Evolutionary conservation across 2,888 invertebrate genomes (phyloP), one percentile per base, ranked within the genome.

Genomic region (Ormyrus rosae): DNA sequence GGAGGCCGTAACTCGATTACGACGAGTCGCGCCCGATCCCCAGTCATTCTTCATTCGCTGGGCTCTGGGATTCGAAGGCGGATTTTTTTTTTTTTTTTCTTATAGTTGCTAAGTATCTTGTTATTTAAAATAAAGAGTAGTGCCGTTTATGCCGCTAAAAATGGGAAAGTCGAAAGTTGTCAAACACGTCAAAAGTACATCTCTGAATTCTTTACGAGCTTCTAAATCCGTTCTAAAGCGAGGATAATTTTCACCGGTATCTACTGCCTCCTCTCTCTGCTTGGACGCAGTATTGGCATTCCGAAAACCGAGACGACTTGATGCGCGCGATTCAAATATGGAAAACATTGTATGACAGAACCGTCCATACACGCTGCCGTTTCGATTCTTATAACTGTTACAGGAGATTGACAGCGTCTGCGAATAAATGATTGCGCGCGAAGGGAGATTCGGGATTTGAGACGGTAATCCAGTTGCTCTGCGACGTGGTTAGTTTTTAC

Each of bases 1-100:
- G n/a, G 51, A 19, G 60, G 72, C 13, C 60, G 60, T 83, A 84
- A 84, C 79, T 83, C 78, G 70, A 84, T 84, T 84, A 82, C 74
- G 51, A 72, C 61, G 0, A 34, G 34, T 19, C 55, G 7, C 45
- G 11, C 51, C 10, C 55, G 19, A 61, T 76, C 61, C 8, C 10
- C 48, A 71, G 60, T 71, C 78, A 78, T 78, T 78, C 71, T 78
- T 78, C 78, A 78, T 71, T 71, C 71, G 53, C 68, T 48, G 19
- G 6, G 19, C 51, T 75, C 48, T 63, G 48, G n/a, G 48, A 55
- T 19, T 67, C 8, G 11, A 0, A 34, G 11, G 9, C 10, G 55
- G 19, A 19, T 10, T 5, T 55, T 19, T 68, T 8, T 10, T 45
- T 69, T 45, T 2, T 69, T 19, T 50, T 77, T 70, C 8, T 71